Base-by-base conservation (phyloP, 2,888 invertebrate species). In the Pycnomerus fuliginosus region DNA sequence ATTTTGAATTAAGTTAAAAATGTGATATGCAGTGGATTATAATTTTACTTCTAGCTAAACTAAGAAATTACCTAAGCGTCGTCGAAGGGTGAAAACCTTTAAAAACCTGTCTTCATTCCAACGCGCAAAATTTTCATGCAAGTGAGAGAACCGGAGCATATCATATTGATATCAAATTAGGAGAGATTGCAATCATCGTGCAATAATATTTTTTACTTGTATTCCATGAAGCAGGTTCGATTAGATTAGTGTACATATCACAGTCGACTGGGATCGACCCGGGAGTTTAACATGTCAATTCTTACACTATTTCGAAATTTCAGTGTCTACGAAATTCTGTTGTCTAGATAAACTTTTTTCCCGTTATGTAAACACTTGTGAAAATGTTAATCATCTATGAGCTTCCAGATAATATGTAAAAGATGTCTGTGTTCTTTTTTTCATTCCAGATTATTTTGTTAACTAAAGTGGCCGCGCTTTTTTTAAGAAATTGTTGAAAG, bases 401-500 rank as follows among this genome's bases (percentile, higher is more conserved):
- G 59, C 59, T 61, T 61, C 61, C 61, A 60, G 35, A 43, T 36
- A 33, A 37, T 31, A 41, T 41, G 33, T 46, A 25, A 38, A 45
- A 36, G 37, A 36, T 50, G 46, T 46, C 38, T 41, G 40, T 46
- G 33, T 38, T 42, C 36, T 39, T 40, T 37, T 35, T 44, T 27
- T 37, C 50, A 53, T 53, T 51, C 42, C 48, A 45, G 20, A 29
- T 36, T 33, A 40, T 27, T 37, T 42, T 24, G 27, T 42, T 34
- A 42, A 17, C 23, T 39, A 30, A 25, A 35, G 34, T 39, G 35
- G 46, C 55, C 54, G 53, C 55, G 53, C 53, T 56, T 56, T 49
- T 54, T 45, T 48, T 57, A 24, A 17, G 37, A 53, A 58, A 58
- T 60, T 62, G 62, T 61, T 62, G 52, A 50, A 41, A 44, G 35